Conservation (phyloP, 1,140 invertebrate species). For the Bombus pyrosoma region DNA sequence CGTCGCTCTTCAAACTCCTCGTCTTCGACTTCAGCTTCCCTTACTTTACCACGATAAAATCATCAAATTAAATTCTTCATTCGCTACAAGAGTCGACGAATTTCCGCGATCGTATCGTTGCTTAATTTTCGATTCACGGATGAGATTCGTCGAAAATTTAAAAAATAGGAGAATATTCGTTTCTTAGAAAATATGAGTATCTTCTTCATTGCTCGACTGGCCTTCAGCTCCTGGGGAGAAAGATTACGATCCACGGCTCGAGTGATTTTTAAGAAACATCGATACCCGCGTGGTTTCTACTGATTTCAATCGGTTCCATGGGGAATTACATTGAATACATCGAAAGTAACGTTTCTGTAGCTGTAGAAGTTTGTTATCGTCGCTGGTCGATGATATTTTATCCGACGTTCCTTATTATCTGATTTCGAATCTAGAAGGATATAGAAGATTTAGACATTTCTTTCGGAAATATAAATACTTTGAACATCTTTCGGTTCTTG, state of each 20-base stretch:
- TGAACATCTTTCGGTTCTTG: too few relatives aligned
- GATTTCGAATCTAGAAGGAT: slow-evolving; percentile 1
- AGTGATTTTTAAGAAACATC: slow-evolving; percentile 69
- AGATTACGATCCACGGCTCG: slow-evolving; percentile 67
- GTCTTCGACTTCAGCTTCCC: background rate
- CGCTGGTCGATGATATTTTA: slow-evolving; percentile 29
- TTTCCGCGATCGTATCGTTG: background rate
- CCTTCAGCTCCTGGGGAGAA: slow-evolving; percentile 60
- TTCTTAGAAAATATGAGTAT: slow-evolving; percentile 68
- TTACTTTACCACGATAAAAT: background rate
- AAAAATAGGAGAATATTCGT: background rate
- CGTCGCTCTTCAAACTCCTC: slow-evolving; percentile 1
- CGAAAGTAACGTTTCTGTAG: background rate
- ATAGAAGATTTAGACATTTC: background rate
- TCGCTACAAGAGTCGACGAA: background rate
- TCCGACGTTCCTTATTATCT: background rate
- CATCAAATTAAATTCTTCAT: background rate
- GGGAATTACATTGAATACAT: background rate
- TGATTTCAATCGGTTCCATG: slow-evolving; percentile 35
- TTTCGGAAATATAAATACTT: background rate
- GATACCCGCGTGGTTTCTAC: slow-evolving; percentile 74
- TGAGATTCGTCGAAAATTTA: background rate
- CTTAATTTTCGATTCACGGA: slow-evolving; percentile 5
- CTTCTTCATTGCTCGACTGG: slow-evolving; percentile 72
- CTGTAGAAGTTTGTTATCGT: background rate